Evolutionary conservation across 1,140 invertebrate species (phyloP), one percentile per base, ranked within the genome.

Genomic region (Wasmannia auropunctata): DNA sequence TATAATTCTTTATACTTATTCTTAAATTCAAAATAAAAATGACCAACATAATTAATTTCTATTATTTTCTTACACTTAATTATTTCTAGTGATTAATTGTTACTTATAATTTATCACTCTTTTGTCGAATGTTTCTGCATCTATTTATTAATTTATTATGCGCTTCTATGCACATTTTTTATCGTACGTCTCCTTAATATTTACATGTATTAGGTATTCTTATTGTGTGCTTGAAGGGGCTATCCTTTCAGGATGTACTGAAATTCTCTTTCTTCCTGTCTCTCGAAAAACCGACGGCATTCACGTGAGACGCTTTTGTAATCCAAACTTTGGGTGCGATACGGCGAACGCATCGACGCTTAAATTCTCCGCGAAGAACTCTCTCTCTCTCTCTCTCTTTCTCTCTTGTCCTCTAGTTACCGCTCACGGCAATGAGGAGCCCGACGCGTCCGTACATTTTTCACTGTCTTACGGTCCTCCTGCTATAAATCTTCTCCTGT

Each of bases 401-500:
- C 31, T 62, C 31, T 40, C 62, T 83, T 34, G 51, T 83, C 79
- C 51, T 74, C 79, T 83, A 74, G 67, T 83, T 83, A 83, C 79
- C 79, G 79, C 54, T 74, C 67, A 46, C 67, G 67, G 67, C 79
- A 72, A 83, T 83, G 79, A 83, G 67, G 79, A 83, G 54, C 22
- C 67, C 67, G 51, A n/a, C 67, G 79, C 79, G 51, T 83, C 54
- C 51, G 79, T 83, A 74, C 79, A 83, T 83, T 83, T 83, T 83
- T 83, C 79, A 83, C 79, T 83, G 79, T 83, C 79, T 83, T 83
- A 83, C 79, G 79, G 79, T 83, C 67, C 51, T 58, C 67, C 67
- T n/a, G 67, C 67, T 60, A 83, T 83, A 83, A 81, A 83, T 83
- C 79, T 83, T 83, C 51, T 5, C 49, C n/a, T 37, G 40, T 72